Percentiles rank a stretch among this genome's conserved stretches.
phyloP scores from a whole-genome alignment of 2,113 vertebrate species.

The Gasterosteus aculeatus region DNA sequence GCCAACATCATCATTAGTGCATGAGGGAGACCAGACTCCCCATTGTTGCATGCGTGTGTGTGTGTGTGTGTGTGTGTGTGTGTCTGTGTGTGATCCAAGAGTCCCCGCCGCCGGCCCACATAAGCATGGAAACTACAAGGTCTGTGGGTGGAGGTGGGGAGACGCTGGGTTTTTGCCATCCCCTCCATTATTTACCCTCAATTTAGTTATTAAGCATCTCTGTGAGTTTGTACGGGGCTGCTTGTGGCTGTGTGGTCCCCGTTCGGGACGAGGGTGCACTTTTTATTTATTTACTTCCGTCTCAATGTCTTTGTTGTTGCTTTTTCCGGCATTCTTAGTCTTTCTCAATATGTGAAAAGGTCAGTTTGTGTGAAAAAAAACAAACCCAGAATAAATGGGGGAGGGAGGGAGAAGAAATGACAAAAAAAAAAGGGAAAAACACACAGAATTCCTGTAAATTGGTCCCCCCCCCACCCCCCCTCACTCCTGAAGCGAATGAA shows the following conservation, averaged over 20 bases:
- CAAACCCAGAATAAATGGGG: conserved; percentile 32
- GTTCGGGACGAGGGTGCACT: conserved; percentile 44
- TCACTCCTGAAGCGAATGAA: conserved; percentile 69
- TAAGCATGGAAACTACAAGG: conserved; percentile 49
- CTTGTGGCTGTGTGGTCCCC: conserved; percentile 78
- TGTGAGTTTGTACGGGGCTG: conserved; percentile 36
- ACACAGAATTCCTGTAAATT: conserved; percentile 78
- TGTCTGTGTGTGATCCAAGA: conserved; percentile 57
- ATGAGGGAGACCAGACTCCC: conserved; percentile 71
- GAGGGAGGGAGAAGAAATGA: conserved; percentile 55
- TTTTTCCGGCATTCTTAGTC: conserved; percentile 37
- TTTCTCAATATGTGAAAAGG: conserved; percentile 51
- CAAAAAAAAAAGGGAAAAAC: conserved; percentile 44
- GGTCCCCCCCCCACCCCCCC: conserved; percentile 28
- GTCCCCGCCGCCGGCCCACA: conserved; percentile 51
- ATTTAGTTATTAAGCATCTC: conserved; percentile 70
- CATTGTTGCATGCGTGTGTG: conserved; percentile 31
- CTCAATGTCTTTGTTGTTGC: conserved; percentile 19
- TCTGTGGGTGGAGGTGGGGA: conserved; percentile 20
- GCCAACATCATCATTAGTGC: conserved; percentile 68
- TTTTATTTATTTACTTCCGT: background rate
- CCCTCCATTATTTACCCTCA: conserved; percentile 57
- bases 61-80: conserved; percentile 33
- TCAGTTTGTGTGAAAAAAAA: conserved; percentile 47
- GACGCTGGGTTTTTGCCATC: conserved; percentile 44